phyloP scores from a whole-genome alignment of 1,140 invertebrate species.

The Nebria ingens region DNA sequence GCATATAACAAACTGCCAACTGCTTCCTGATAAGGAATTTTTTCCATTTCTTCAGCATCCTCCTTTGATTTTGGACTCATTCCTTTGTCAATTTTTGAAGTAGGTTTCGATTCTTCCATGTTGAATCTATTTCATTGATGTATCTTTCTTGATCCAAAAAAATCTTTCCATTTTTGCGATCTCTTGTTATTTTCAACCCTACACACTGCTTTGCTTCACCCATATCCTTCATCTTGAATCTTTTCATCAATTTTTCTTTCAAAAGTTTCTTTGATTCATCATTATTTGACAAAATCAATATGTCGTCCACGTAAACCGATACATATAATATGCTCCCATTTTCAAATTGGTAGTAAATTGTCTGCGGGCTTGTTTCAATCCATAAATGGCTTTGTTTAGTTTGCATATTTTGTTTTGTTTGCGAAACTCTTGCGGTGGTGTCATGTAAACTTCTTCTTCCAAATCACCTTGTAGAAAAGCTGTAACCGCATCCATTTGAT shows the following conservation, averaged over 20 bases:
- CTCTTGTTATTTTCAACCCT: conserved; percentile 23
- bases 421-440: conserved; percentile 23
- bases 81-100: conserved; percentile 9
- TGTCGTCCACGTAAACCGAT: conserved; percentile 33
- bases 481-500: conserved; percentile 30
- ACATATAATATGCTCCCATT: conserved; percentile 16
- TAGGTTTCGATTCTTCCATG: conserved; percentile 8
- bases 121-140: conserved; percentile 1
- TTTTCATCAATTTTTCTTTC: conserved; percentile 17
- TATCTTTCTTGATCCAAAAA: conserved; percentile 2
- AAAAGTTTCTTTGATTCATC: conserved; percentile 17
- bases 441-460: conserved; percentile 31
- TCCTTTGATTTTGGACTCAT: conserved; percentile 1
- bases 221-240: conserved; percentile 24
- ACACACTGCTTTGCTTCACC: conserved; percentile 19
- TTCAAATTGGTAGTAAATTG: conserved; percentile 19
- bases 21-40: conserved; percentile 12
- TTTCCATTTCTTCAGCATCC: not conserved
- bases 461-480: conserved; percentile 33
- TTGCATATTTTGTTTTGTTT: conserved; percentile 23
- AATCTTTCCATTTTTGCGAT: conserved; percentile 13
- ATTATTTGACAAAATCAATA: conserved; percentile 25
- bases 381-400: conserved; percentile 26
- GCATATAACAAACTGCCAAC: conserved; percentile 12
- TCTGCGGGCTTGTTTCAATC: conserved; percentile 21